Evolutionary conservation across 2,113 vertebrate species (phyloP), one percentile per base, ranked within the genome.

Genomic region (Nannobrachium achirus): DNA sequence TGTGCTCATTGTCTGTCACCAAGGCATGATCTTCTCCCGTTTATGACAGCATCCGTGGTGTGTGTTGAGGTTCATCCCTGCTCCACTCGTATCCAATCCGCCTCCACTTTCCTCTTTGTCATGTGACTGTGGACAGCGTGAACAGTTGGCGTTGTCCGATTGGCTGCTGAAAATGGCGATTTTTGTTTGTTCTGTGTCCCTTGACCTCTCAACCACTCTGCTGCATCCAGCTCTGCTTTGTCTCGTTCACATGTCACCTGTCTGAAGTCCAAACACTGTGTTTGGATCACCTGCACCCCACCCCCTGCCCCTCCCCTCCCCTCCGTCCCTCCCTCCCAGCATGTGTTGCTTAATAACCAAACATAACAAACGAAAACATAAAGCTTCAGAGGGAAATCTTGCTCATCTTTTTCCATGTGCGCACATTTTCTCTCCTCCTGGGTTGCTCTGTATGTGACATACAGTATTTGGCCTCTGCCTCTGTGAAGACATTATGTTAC

Each of bases 21-120:
- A 88, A 91, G 90, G 95, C 95, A 95, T 96, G 95, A 85, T 73
- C 42, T 78, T 75, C 67, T 50, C 82, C 15, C 88, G 63, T 92
- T 89, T 78, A 82, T 86, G 81, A 81, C 88, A 80, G 85, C 80
- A 53, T 84, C 63, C 73, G 48, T 76, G 62, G 66, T 83, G 71
- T 44, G 44, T 84, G 25, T 58, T 15, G 19, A 52, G 59, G 71
- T 67, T 83, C 44, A n/a, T 66, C 20, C 51, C 25, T 33, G 50
- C 78, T 79, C 46, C 53, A 51, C 46, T 80, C 75, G 79, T 75
- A 75, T 80, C 75, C 66, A 66, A 82, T 88, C 81, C 85, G 83
- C 75, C 80, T 59, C 89, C 75, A 53, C 56, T 67, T 66, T 65
- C 77, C 77, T 78, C 68, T 77, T 66, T 68, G 64, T 75, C 64